Conservation (phyloP, 2,797 vertebrate genomes). For the Falco biarmicus region DNA sequence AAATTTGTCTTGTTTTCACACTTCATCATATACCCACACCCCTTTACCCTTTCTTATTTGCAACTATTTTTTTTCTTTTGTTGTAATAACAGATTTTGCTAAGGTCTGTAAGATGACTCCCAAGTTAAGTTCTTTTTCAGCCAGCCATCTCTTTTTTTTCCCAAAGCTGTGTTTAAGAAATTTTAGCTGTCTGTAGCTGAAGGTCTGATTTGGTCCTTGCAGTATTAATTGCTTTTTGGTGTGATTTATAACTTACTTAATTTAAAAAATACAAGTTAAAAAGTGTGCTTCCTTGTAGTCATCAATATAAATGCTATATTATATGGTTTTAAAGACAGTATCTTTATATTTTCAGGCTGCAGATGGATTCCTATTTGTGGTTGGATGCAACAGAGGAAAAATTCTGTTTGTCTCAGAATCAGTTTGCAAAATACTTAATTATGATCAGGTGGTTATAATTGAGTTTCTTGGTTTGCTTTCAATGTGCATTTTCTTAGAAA, state of each 20-base stretch:
- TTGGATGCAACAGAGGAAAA: constrained; percentile 95
- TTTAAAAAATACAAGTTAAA: not conserved
- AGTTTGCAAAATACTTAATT: constrained; percentile 91
- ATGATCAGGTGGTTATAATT: constrained; percentile 85
- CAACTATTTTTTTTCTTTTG: not conserved
- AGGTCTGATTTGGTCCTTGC: not conserved
- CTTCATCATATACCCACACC: not conserved
- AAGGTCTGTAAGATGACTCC: not conserved
- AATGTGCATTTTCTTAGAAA: not conserved
- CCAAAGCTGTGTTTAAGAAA: not conserved
- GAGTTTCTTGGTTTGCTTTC: constrained; percentile 6
- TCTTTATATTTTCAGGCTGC: constrained; percentile 84
- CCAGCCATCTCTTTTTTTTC: not conserved
- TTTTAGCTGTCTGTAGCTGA: not conserved
- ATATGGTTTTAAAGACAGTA: not conserved
- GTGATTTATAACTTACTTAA: not conserved
- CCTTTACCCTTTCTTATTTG: not conserved
- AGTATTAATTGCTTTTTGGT: not conserved
- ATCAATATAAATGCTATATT: not conserved
- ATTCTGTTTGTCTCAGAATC: constrained; percentile 96
- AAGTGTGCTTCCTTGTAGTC: not conserved
- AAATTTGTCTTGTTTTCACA: not conserved
- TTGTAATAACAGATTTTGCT: not conserved
- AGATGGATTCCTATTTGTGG: constrained; percentile 96
- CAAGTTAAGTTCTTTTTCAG: not conserved